A percentile compares a stretch with the other conserved stretches of the same genome.
These are phyloP conservation scores for Dendrolimus houi DNA, from an alignment of 2,888 invertebrate genomes.

Conservation along the genomic window DNA sequence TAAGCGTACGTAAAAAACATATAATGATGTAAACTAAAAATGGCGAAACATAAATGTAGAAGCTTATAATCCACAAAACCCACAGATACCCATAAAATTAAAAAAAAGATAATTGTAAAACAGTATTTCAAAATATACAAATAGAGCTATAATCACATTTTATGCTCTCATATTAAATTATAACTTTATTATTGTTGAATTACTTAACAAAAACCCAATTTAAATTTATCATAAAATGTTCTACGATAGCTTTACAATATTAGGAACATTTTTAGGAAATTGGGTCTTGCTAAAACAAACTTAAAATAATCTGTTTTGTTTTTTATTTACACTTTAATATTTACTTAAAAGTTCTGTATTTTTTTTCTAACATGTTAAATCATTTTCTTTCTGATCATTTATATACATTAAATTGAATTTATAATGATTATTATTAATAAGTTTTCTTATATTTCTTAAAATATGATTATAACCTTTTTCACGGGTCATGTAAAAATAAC, in stretches of 20 bases:
- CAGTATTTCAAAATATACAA: background rate
- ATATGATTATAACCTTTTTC: too few species aligned
- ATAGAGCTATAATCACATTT: background rate
- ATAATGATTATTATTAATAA: too few species aligned
- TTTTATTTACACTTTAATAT: too few species aligned
- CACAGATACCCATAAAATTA: background rate
- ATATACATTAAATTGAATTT: too few species aligned
- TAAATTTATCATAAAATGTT: background rate
- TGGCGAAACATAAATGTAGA: background rate
- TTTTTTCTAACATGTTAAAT: too few species aligned
- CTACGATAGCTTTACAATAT: too few species aligned
- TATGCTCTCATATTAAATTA: background rate
- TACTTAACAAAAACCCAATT: background rate
- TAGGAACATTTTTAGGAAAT: background rate
- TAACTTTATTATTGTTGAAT: background rate
- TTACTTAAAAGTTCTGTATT: too few species aligned
- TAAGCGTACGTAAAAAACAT: background rate
- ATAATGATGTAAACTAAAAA: background rate
- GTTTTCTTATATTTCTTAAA: too few species aligned
- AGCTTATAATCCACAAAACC: constrained; percentile 5
- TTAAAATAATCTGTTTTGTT: too few species aligned
- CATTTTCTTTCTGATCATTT: too few species aligned
- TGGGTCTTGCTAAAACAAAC: background rate
- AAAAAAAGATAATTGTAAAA: background rate
- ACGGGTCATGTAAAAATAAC: too few species aligned